Base-by-base conservation (phyloP, 2,113 vertebrate genomes). In the Anoplopoma fimbria region DNA sequence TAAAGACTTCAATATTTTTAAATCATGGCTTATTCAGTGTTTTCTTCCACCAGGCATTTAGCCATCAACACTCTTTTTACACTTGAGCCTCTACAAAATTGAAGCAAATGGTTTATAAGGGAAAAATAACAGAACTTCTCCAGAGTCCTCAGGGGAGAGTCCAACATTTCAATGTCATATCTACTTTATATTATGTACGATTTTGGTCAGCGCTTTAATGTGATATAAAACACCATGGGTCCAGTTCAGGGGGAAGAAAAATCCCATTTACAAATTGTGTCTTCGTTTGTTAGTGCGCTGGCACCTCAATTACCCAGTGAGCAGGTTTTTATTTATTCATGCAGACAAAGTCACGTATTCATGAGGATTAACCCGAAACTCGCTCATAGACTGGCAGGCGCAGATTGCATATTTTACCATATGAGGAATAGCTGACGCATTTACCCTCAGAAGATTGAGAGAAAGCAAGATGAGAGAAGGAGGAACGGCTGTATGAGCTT, bases 311-410 rank as follows among this genome's bases (percentile, higher is more conserved):
- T 95, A 95, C 93, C 90, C 93, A 89, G 92, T 84, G 92, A 95
- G 93, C 91, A 93, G 92, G 93, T 93, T 95, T 93, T 95, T 94
- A 96, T 95, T 95, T 95, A 95, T 96, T 96, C 95, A 96, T 94
- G 94, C 91, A 91, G 93, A 95, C 93, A 95, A 95, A 95, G 94
- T 95, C 93, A 95, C 89, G 89, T 94, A 95, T 95, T 96, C 95
- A 95, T 95, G 94, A 95, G 95, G 95, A 96, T 95, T 95, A 95
- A 95, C 92, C 92, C 91, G 91, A 90, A 93, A 93, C 83, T 93
- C 91, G 64, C 92, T 92, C 90, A 89, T 93, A 94, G 94, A 95
- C 93, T 95, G 94, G 91, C 93, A 95, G 93, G 88, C 90, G 91
- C 91, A 94, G 93, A 95, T 93, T 95, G 95, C 93, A 95, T 95